These are phyloP conservation scores for Dasysyrphus tricinctus DNA, from an alignment of 2,888 invertebrate species.

Conservation along the genomic window DNA sequence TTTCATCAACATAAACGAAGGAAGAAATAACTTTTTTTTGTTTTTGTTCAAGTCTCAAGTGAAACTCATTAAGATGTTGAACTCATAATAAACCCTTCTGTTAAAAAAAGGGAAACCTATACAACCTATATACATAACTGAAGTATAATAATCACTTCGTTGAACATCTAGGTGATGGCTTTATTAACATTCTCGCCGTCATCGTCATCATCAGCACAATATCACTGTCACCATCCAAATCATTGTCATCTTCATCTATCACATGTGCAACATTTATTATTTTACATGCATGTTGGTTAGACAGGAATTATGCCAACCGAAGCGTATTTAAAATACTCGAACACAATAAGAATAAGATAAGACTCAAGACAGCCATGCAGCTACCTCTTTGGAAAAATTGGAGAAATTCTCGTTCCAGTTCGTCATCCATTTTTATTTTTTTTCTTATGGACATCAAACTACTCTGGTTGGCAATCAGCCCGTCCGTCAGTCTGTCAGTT, in stretches of 20 bases:
- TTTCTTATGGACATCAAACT: neutral
- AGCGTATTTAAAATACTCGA: slow-evolving; percentile 11
- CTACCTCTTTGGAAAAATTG: slow-evolving; percentile 5
- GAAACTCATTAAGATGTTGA: slow-evolving; percentile 9
- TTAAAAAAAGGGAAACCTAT: neutral
- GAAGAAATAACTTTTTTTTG: too few species aligned
- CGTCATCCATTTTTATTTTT: slow-evolving; percentile 4
- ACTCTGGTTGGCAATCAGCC: neutral
- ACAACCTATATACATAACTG: neutral
- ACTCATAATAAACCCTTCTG: neutral
- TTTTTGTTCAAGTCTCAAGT: neutral
- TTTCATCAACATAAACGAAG: too few species aligned
- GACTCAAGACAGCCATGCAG: neutral
- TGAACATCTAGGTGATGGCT: slow-evolving; percentile 61
- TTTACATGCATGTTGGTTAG: slow-evolving; percentile 12
- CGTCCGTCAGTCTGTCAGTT: neutral
- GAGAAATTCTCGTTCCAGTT: slow-evolving; percentile 63
- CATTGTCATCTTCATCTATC: slow-evolving; percentile 34
- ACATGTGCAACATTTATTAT: slow-evolving; percentile 25
- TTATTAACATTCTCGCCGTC: slow-evolving; percentile 50
- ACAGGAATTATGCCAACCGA: slow-evolving; percentile 51
- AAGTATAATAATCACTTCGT: slow-evolving; percentile 5
- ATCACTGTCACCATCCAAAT: slow-evolving; percentile 42
- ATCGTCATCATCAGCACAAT: slow-evolving; percentile 21
- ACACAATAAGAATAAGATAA: neutral